A percentile compares a stretch with the other conserved stretches of the same genome.
Conservation (phyloP, 2,888 invertebrate genomes). For the Plebejus anna region DNA sequence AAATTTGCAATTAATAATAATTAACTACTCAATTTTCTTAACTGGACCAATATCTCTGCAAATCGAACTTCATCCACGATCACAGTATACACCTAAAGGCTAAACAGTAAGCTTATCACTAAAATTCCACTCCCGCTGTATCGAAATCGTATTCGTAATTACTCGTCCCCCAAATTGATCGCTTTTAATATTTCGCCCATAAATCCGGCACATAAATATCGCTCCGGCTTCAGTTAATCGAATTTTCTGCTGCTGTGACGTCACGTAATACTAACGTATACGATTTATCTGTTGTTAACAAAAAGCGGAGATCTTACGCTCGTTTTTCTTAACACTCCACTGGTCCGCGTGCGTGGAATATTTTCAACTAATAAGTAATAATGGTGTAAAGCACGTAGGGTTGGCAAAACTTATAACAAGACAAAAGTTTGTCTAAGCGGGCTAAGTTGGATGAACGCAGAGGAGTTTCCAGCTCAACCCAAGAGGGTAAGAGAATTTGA, state of each 20-base stretch:
- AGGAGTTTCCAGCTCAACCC: too few species aligned
- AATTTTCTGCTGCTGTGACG: slow-evolving; percentile 64
- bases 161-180: slow-evolving; percentile 25
- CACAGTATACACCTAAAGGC: neutral
- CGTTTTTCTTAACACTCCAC: slow-evolving; percentile 63
- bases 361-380: slow-evolving; percentile 4
- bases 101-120: neutral
- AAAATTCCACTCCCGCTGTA: neutral
- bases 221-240: slow-evolving; percentile 62
- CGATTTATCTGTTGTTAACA: slow-evolving; percentile 55
- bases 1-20: neutral
- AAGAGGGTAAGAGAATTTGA: too few species aligned
- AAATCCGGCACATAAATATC: slow-evolving; percentile 44
- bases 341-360: slow-evolving; percentile 54
- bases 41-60: neutral
- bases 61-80: neutral
- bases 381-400: neutral
- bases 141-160: slow-evolving; percentile 6
- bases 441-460: too few species aligned
- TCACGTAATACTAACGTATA: slow-evolving; percentile 56
- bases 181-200: slow-evolving; percentile 30
- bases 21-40: neutral
- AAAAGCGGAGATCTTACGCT: slow-evolving; percentile 44
- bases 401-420: neutral
- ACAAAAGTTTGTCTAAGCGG: too few species aligned